Evolutionary conservation across 2,888 invertebrate species (phyloP), one percentile per base, ranked within the genome.

Genomic region (Cephus runcator): DNA sequence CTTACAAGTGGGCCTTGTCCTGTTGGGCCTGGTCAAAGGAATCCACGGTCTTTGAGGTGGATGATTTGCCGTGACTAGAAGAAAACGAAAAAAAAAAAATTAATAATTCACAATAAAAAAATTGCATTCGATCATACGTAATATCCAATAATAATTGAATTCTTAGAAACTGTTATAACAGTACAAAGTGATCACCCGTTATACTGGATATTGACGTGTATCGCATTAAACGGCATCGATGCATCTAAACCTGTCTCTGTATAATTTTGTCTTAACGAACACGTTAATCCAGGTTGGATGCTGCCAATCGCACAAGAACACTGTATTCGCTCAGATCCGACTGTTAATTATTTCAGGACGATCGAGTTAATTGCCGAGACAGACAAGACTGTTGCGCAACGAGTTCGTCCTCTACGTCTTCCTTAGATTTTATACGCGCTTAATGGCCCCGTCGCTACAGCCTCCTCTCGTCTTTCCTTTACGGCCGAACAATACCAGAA

Each of bases 31-130:
- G 81, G 97, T 96, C 89, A 98, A 93, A 82, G 97, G 97, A 91
- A 98, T 96, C 98, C 98, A 98, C 90, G 98, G 98, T 92, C 98
- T 94, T 92, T 97, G 97, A 85, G 98, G 98, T 86, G 98, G 98
- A 92, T 95, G 94, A 85, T 96, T 95, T 88, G 96, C 96, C 89
- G 96, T 96, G 91, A 98, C 98, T 98, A 94, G 82, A 96, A 96
- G 91, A 92, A 92, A 89, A 89, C 0, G 31, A 88, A 90, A 73
- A 36, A 68, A 68, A 73, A 30, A 0, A 15, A 69, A 6, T 40
- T 6, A 56, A 23, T 9, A 56, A 56, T 23, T 56, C 1, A 23
- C 9, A 56, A 56, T 56, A 1, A 23, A 15, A 15, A 56, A 56
- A 56, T 56, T 23, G 0, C 9, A 56, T 56, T 23, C 9, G 23